Evolutionary conservation across 1,140 invertebrate species (phyloP), one percentile per base, ranked within the genome.

Genomic region (Telenomus remus): DNA sequence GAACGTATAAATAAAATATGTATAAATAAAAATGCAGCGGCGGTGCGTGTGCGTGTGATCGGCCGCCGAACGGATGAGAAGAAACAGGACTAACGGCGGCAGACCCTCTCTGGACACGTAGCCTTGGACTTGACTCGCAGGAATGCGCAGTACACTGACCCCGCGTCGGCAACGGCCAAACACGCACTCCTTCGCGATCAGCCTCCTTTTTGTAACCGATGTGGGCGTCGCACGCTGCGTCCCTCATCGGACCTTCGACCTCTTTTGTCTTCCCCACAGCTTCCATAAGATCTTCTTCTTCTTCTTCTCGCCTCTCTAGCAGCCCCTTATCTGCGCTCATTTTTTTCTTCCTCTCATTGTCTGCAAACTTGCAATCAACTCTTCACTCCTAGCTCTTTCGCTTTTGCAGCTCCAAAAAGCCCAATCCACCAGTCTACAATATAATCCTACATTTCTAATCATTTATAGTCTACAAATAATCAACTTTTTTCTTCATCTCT

Each of bases 51-150:
- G 54, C 54, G 61, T 61, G 60, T 44, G 65, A 55, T 65, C 61
- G 37, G 69, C 50, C 47, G 43, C 33, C 50, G 46, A 64, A 56
- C 48, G 73, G 60, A 65, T 59, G 65, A 63, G 55, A 73, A 64
- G 61, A 78, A 72, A 60, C 56, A 77, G 74, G 70, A 77, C 70
- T 70, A 77, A 71, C 65, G 65, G 71, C 59, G 65, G 71, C 59
- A 34, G 60, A 46, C 49, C 43, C 46, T 51, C 66, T 57, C 64
- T 49, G 47, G 27, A 19, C 14, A 47, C 56, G 80, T 85, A 85
- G 80, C 84, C 84, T 85, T 85, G 84, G 83, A 86, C 84, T 86
- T 85, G 84, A 86, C 82, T 84, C 79, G 64, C 70, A 81, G 82
- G 84, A 86, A 85, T 86, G 84, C 70, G 54, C 75, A 80, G 84